phyloP scores from a whole-genome alignment of 2,797 vertebrate species.

The Megalops cyprinoides region DNA sequence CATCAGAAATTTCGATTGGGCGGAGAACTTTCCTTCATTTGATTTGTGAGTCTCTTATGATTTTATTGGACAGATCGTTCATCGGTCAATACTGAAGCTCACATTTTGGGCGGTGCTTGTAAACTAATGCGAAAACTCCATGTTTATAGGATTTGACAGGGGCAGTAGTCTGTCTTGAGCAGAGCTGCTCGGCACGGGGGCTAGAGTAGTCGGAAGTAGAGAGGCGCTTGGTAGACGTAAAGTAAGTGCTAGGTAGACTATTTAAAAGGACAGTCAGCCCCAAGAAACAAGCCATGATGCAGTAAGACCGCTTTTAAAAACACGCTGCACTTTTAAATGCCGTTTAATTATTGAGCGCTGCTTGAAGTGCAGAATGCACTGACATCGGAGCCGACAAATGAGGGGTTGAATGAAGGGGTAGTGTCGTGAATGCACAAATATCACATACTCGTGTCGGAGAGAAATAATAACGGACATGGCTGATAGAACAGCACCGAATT shows the following conservation, averaged over 20 bases:
- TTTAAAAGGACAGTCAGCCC: slow-evolving; percentile 36
- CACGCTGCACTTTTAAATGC: slow-evolving; percentile 21
- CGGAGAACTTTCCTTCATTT: slow-evolving; percentile 36
- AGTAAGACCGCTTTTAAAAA: slow-evolving; percentile 24
- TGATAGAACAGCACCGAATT: slow-evolving; percentile 94
- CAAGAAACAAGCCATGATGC: slow-evolving; percentile 47
- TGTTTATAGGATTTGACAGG: slow-evolving; percentile 77
- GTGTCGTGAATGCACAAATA: slow-evolving; percentile 71
- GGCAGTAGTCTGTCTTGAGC: slow-evolving; percentile 72
- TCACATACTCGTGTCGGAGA: slow-evolving; percentile 54
- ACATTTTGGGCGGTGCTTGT: slow-evolving; percentile 57
- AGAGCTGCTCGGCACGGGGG: slow-evolving; percentile 54
- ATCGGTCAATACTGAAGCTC: slow-evolving; percentile 47
- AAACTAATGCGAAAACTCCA: slow-evolving; percentile 70
- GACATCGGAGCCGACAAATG: slow-evolving; percentile 61
- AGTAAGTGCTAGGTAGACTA: slow-evolving; percentile 45
- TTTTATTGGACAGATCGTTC: slow-evolving; percentile 60
- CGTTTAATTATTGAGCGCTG: slow-evolving; percentile 14
- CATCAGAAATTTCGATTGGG: slow-evolving; percentile 44
- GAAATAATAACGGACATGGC: slow-evolving; percentile 80
- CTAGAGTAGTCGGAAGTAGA: slow-evolving; percentile 43
- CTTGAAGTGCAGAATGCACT: slow-evolving; percentile 45
- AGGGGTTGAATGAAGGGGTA: slow-evolving; percentile 61
- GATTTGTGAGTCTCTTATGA: neutral
- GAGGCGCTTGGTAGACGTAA: slow-evolving; percentile 48